Percentiles rank a stretch among this genome's conserved stretches.
Evolutionary conservation across 1,140 invertebrate species (phyloP).

Genomic region (Andrena cerasifolii): DNA sequence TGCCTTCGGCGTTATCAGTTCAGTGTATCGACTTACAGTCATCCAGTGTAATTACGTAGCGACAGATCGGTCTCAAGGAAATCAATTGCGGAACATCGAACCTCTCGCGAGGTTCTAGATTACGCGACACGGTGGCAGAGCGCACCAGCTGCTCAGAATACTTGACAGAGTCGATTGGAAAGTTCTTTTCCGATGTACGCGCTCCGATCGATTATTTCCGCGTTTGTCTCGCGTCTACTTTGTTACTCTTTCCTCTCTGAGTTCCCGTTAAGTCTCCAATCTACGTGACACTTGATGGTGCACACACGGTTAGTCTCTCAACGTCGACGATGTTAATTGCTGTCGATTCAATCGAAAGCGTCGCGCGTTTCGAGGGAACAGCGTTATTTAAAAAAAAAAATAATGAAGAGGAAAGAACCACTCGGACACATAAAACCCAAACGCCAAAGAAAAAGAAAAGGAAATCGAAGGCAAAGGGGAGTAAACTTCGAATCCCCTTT

Average conservation of each 20-base stretch:
- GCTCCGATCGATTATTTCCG: not conserved
- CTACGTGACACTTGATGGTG: not conserved
- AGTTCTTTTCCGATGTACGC: constrained; percentile 32
- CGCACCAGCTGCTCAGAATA: not conserved
- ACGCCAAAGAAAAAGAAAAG: constrained; percentile 27
- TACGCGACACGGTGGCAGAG: not conserved
- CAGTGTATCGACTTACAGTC: too few relatives aligned
- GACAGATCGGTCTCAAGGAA: too few relatives aligned
- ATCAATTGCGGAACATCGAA: not conserved
- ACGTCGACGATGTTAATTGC: too few relatives aligned
- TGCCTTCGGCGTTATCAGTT: too few relatives aligned
- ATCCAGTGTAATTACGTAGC: too few relatives aligned
- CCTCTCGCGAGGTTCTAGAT: not conserved
- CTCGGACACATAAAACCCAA: not conserved
- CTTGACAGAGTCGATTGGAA: constrained; percentile 8
- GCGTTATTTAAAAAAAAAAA: too few relatives aligned
- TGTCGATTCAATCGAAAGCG: not conserved
- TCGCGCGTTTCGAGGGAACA: not conserved
- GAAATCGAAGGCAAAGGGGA: not conserved
- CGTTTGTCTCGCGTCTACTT: constrained; percentile 6
- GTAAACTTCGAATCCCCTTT: not conserved
- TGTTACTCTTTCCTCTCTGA: not conserved
- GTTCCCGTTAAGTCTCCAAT: not conserved
- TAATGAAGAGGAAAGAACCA: not conserved
- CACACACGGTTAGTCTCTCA: not conserved